Percentiles rank a stretch among this genome's conserved stretches.
phyloP scores from a whole-genome alignment of 2,113 vertebrate genomes.

The Electrona antarctica region DNA sequence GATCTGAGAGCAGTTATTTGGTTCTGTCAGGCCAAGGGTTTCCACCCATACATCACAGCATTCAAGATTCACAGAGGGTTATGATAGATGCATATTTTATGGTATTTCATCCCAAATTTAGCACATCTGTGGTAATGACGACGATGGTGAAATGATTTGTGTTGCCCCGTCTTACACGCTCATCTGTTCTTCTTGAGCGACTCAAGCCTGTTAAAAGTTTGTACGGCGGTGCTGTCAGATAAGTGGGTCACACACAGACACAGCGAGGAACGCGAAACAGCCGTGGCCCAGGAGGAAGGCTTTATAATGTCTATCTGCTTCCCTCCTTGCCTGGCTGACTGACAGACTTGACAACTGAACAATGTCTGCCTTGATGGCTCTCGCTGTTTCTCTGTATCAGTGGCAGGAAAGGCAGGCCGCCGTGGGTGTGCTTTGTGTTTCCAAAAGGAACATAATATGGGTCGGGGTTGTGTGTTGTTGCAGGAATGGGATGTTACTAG shows the following conservation, averaged over 20 bases:
- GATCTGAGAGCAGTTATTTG: too few relatives aligned
- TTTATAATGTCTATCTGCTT: neutral
- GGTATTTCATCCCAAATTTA: too few relatives aligned
- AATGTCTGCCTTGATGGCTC: neutral
- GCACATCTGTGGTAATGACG: neutral
- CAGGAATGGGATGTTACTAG: too few relatives aligned
- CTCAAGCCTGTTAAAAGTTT: conserved; percentile 47
- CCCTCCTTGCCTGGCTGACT: conserved; percentile 6
- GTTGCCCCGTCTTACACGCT: conserved; percentile 7
- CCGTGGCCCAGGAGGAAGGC: conserved; percentile 16
- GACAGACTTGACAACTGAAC: conserved; percentile 6
- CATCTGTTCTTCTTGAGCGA: conserved; percentile 2
- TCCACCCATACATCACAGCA: too few relatives aligned
- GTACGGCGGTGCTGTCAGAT: conserved; percentile 55
- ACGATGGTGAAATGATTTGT: neutral
- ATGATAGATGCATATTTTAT: too few relatives aligned
- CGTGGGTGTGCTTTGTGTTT: too few relatives aligned
- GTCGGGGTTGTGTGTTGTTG: too few relatives aligned
- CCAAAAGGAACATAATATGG: too few relatives aligned
- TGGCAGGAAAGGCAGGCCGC: conserved; percentile 4
- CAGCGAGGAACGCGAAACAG: conserved; percentile 28
- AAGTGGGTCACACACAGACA: conserved; percentile 57
- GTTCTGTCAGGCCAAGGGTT: too few relatives aligned
- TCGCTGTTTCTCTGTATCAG: conserved; percentile 4
- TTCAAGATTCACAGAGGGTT: too few relatives aligned